Conservation (phyloP, 2,797 vertebrate species). For the Cetoscarus ocellatus region DNA sequence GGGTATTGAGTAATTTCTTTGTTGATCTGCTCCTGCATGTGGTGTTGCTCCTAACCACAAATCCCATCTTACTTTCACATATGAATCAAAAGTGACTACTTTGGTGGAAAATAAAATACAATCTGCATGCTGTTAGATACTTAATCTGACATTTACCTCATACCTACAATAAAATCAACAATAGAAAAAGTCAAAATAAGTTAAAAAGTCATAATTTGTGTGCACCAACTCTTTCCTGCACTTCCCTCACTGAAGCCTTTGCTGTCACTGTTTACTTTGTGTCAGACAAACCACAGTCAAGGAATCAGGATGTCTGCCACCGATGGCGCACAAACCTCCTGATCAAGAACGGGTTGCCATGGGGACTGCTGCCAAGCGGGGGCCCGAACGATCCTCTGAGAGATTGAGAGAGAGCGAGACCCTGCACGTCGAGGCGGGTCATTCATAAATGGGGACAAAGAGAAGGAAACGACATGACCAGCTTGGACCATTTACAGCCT, state of each 20-base stretch:
- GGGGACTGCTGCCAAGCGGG: slow-evolving; percentile 72
- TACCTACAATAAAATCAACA: too few relatives aligned
- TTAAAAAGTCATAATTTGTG: background rate
- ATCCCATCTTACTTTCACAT: too few relatives aligned
- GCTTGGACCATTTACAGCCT: slow-evolving; percentile 73
- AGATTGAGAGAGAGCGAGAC: slow-evolving; percentile 51
- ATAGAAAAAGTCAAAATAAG: background rate
- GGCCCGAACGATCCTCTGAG: slow-evolving; percentile 63
- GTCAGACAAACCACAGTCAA: slow-evolving; percentile 72
- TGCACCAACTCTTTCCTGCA: slow-evolving; percentile 10
- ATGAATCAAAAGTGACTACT: too few relatives aligned
- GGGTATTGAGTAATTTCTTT: too few relatives aligned
- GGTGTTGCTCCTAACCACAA: too few relatives aligned
- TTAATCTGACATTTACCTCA: too few relatives aligned
- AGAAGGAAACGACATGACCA: slow-evolving; percentile 79
- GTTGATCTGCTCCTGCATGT: too few relatives aligned
- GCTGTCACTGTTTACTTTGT: slow-evolving; percentile 62
- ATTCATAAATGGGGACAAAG: slow-evolving; percentile 82
- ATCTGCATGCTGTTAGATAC: too few relatives aligned
- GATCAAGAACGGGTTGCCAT: slow-evolving; percentile 76
- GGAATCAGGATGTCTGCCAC: slow-evolving; percentile 72
- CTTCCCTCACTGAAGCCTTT: slow-evolving; percentile 35
- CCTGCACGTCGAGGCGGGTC: slow-evolving; percentile 73
- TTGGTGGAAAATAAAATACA: too few relatives aligned
- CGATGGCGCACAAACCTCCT: slow-evolving; percentile 66